Evolutionary conservation across 2,113 vertebrate genomes (phyloP), one percentile per base, ranked within the genome.

Genomic region (Callocephalon fimbriatum): DNA sequence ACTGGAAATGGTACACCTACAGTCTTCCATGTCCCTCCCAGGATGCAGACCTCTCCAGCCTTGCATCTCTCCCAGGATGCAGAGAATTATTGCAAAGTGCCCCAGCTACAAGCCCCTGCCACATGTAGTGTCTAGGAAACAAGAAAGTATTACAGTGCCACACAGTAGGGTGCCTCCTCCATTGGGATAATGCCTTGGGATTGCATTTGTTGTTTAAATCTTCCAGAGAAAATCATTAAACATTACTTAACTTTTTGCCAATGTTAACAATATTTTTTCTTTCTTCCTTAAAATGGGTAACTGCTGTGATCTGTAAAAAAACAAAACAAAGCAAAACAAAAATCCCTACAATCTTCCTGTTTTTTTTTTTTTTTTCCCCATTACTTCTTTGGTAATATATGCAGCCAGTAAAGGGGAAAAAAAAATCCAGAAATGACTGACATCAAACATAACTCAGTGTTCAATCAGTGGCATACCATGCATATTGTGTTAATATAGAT

Each of bases 401-500:
- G 10, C 44, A 91, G 75, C 79, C 53, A 80, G 19, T 50, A 80
- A 77, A 51, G 16, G 10, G 18, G 21, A 23, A 87, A 91, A 95
- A 79, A 79, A 88, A 78, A 70, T 67, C 32, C 63, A 84, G 50
- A 78, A 93, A 91, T 94, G 81, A 96, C 71, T 96, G 96, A 94
- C 92, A 93, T 76, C 77, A 96, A 95, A 86, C 84, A 94, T 91
- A 97, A 91, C 72, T 97, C 86, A 51, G 0, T 88, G 54, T 97
- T 96, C 86, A 96, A n/a, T 88, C 88, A 88, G 25, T 94, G 66
- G 37, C 54, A 91, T 86, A 53, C 45, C 56, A 94, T 63, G 40
- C 90, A 86, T 90, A 86, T 88, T 96, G 90, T 94, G 93, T 67
- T 98, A 95, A 96, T 88, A 84, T 50, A 75, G 80, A 71, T 51